Percentiles rank a stretch among this genome's conserved stretches.
Conservation (phyloP, 2,888 invertebrate genomes). For the Pelosia muscerda region DNA sequence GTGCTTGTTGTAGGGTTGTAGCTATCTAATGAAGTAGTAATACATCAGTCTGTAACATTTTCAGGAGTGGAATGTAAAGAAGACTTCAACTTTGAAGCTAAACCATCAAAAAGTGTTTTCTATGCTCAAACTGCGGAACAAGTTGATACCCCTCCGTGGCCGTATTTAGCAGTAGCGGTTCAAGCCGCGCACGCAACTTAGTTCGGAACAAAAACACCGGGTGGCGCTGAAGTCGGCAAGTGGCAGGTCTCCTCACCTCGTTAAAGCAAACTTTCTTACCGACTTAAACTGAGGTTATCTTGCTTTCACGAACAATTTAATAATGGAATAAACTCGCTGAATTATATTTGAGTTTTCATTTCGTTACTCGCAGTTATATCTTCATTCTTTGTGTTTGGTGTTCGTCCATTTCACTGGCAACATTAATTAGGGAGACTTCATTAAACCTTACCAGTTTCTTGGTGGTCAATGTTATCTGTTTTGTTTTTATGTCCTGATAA, state of each 20-base stretch:
- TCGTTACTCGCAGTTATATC: conserved; percentile 55
- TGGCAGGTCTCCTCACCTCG: conserved; percentile 59
- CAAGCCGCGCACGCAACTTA: conserved; percentile 47
- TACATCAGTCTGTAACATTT: background rate
- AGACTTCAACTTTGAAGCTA: background rate
- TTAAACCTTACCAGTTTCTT: conserved; percentile 47
- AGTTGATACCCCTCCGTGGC: conserved; percentile 7
- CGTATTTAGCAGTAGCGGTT: conserved; percentile 18
- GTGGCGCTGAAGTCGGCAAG: conserved; percentile 46
- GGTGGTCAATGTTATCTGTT: conserved; percentile 44
- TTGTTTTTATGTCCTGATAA: conserved; percentile 37
- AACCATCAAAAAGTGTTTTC: conserved; percentile 16
- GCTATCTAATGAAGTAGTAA: background rate
- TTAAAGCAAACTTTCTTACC: conserved; percentile 59
- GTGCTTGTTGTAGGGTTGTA: background rate
- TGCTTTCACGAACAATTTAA: conserved; percentile 83
- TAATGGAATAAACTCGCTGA: conserved; percentile 78
- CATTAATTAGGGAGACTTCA: conserved; percentile 55
- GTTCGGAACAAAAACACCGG: conserved; percentile 53
- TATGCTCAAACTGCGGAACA: conserved; percentile 17
- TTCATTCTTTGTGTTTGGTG: conserved; percentile 51
- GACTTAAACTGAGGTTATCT: conserved; percentile 73
- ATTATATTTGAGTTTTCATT: conserved; percentile 74
- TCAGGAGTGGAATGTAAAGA: background rate
- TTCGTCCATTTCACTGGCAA: conserved; percentile 47